Evolutionary conservation across 2,113 vertebrate species (phyloP).

Genomic region (Varanus salvator): DNA sequence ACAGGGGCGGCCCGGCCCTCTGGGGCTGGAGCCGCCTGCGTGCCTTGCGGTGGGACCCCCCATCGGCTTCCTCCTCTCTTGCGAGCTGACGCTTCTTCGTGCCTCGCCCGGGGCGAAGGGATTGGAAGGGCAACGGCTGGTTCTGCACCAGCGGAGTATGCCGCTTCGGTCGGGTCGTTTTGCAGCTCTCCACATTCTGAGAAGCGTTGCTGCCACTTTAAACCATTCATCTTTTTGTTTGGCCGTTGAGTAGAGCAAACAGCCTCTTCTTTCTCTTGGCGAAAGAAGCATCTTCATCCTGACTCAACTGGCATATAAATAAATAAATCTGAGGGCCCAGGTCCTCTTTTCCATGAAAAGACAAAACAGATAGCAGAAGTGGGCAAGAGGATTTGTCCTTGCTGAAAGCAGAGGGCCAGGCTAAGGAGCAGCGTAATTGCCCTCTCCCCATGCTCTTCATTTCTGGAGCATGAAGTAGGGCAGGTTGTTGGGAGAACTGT

Average conservation of each 20-base stretch:
- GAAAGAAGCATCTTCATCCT: not conserved
- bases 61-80: not conserved
- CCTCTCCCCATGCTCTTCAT: no score
- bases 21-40: not conserved
- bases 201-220: not conserved
- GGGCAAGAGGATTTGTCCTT: not conserved
- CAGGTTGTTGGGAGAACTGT: not conserved
- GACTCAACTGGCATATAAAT: not conserved
- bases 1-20: not conserved
- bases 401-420: not conserved
- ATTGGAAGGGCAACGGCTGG: not conserved
- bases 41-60: not conserved
- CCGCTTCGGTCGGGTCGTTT: not conserved
- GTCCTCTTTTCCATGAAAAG: not conserved
- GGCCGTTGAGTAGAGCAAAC: not conserved
- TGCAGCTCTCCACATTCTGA: not conserved
- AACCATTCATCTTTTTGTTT: not conserved
- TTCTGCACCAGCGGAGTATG: not conserved
- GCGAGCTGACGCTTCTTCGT: not conserved
- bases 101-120: not conserved
- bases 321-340: no score
- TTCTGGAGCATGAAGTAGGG: not conserved
- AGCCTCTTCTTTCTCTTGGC: not conserved
- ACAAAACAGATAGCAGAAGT: not conserved
- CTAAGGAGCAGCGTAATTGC: not conserved